Base-by-base conservation (phyloP, 2,888 invertebrate genomes). In the Sycophila texana region DNA sequence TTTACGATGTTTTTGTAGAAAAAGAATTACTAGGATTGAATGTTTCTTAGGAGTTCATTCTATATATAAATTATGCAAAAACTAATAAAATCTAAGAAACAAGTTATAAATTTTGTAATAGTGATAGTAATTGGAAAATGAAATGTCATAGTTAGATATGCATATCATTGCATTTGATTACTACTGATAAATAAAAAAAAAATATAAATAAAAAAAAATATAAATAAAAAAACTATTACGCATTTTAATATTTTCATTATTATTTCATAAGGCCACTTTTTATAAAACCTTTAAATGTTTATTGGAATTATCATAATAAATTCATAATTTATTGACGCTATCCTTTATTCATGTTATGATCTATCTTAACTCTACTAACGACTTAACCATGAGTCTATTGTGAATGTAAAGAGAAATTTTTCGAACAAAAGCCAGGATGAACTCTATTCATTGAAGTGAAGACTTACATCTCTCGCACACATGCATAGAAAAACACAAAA, bases 161-260 rank as follows among this genome's bases (percentile, higher is more conserved):
- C 7, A n/a, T n/a, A n/a, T n/a, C n/a, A n/a, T 26, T 26, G 26
- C 26, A 26, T 26, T 26, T 26, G 26, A n/a, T 26, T 26, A 26
- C 26, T 2, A 26, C 26, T 2, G 26, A 57, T 67, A n/a, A 5
- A n/a, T 16, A n/a, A 68, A 47, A 65, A 16, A n/a, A n/a, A n/a
- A n/a, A n/a, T n/a, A 1, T 16, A 30, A 68, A 68, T 14, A 55
- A 68, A 30, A 18, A 55, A 55, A 26, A n/a, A n/a, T n/a, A 1
- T 16, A 30, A 68, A 68, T 14, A 55, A 68, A 30, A 18, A 55
- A 55, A 26, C n/a, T n/a, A n/a, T n/a, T n/a, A 51, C 51, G 14
- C 49, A 51, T 26, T 26, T 26, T 26, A 26, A 26, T 26, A 26
- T 3, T 26, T 26, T 26, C 26, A 26, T 26, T 26, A n/a, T n/a